Base-by-base conservation (phyloP, 2,888 invertebrate genomes). In the Pelosia muscerda region DNA sequence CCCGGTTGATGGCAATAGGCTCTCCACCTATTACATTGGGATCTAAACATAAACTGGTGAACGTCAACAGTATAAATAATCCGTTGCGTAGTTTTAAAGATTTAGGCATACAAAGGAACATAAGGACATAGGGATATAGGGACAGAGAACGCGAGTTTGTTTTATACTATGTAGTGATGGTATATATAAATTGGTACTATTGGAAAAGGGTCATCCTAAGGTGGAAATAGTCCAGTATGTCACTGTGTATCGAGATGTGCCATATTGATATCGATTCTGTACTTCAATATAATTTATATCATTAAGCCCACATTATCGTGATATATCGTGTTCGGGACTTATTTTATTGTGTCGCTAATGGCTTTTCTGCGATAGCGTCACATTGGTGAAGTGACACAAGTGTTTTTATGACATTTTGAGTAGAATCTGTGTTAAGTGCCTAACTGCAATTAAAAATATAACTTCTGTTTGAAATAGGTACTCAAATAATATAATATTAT, bases 241-340 rank as follows among this genome's bases (percentile, higher is more conserved):
- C 49, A 49, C 49, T 2, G 19, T 34, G 15, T n/a, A n/a, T 49
- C n/a, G n/a, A 49, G 49, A n/a, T 55, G 23, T 55, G 2, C 49
- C 9, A 49, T 49, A 49, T 49, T 49, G 49, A 49, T 49, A 49
- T 49, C 49, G n/a, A 49, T 9, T 49, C 49, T n/a, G 49, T 49
- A 49, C 49, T n/a, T 49, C 1, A 49, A 49, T 49, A 49, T 49
- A 8, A 49, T 49, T 49, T 49, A 49, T 49, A n/a, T 49, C 49
- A 49, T 42, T 49, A 49, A 49, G n/a, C 49, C 49, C 49, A n/a
- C n/a, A 49, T 49, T 49, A n/a, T 49, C 49, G 49, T 42, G 19
- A 19, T 42, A 42, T 19, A 42, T 15, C 19, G 42, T n/a, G 49
- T n/a, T 49, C n/a, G 49, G 49, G 49, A 49, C 49, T 49, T 49